phyloP scores from a whole-genome alignment of 2,113 vertebrate genomes.

The Pongo abelii region DNA sequence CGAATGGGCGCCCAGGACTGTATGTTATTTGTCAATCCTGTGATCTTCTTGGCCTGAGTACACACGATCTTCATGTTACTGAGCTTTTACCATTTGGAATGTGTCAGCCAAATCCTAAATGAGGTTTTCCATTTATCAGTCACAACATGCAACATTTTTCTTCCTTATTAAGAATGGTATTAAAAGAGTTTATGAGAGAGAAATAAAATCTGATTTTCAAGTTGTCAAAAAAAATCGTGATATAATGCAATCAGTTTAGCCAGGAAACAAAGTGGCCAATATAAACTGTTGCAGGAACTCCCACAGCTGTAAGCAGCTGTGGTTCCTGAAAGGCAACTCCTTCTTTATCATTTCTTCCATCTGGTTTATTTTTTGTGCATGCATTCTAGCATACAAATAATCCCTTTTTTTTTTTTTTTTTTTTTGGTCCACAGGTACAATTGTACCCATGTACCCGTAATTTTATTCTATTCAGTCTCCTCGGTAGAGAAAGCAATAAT shows the following conservation, averaged over 20 bases:
- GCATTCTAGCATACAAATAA: not conserved
- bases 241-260: conserved; percentile 36
- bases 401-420: not conserved
- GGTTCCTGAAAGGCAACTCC: not conserved
- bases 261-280: conserved; percentile 52
- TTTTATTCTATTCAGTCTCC: conserved; percentile 38
- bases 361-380: conserved; percentile 1
- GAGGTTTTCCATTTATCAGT: conserved; percentile 51
- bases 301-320: conserved; percentile 73
- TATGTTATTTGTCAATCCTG: not conserved
- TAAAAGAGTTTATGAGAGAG: conserved; percentile 52
- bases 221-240: conserved; percentile 49
- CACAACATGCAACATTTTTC: conserved; percentile 70
- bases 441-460: not conserved
- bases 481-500: conserved; percentile 43
- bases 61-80: not conserved
- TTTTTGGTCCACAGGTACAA: not conserved
- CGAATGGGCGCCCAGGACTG: not conserved
- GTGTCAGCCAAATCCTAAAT: conserved; percentile 55
- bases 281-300: conserved; percentile 29
- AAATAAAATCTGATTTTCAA: conserved; percentile 73
- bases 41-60: conserved; percentile 24
- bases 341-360: conserved; percentile 28
- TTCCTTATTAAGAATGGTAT: conserved; percentile 79
- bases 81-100: conserved; percentile 59